Conservation (phyloP, 1,140 invertebrate genomes). For the Pogonomyrmex californicus region DNA sequence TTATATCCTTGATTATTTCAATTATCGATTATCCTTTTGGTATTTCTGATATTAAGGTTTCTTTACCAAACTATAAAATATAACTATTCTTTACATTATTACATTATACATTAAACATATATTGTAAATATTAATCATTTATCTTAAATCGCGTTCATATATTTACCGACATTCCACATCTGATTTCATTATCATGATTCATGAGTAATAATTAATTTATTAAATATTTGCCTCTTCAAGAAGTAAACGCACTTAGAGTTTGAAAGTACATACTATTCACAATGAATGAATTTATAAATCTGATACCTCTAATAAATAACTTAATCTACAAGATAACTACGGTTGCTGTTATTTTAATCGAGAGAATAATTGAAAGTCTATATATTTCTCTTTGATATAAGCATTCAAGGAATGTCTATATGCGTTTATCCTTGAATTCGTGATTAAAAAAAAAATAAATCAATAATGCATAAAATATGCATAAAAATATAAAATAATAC, state of each 20-base stretch:
- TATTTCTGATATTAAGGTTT: constrained; percentile 23
- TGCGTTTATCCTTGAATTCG: constrained; percentile 13
- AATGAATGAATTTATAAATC: constrained; percentile 37
- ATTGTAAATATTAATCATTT: constrained; percentile 52
- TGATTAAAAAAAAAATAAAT: constrained; percentile 10
- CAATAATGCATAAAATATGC: too few species aligned
- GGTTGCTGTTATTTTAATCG: constrained; percentile 16
- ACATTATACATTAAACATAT: constrained; percentile 19
- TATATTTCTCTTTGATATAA: constrained; percentile 18
- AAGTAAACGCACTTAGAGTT: constrained; percentile 45
- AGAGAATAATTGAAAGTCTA: constrained; percentile 22
- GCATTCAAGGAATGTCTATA: constrained; percentile 23
- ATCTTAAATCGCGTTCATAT: background rate
- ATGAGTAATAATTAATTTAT: background rate
- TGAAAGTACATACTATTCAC: constrained; percentile 39
- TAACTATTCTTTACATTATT: constrained; percentile 45
- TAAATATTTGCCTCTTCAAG: background rate
- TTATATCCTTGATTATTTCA: constrained; percentile 5
- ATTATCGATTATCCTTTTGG: constrained; percentile 19
- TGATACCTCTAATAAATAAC: constrained; percentile 31
- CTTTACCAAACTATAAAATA: constrained; percentile 17
- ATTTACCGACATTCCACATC: constrained; percentile 2
- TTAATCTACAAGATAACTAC: constrained; percentile 8
- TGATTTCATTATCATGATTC: constrained; percentile 31
- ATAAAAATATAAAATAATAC: background rate